Evolutionary conservation across 2,113 vertebrate species (phyloP), one percentile per base, ranked within the genome.

Genomic region (Sapajus apella): DNA sequence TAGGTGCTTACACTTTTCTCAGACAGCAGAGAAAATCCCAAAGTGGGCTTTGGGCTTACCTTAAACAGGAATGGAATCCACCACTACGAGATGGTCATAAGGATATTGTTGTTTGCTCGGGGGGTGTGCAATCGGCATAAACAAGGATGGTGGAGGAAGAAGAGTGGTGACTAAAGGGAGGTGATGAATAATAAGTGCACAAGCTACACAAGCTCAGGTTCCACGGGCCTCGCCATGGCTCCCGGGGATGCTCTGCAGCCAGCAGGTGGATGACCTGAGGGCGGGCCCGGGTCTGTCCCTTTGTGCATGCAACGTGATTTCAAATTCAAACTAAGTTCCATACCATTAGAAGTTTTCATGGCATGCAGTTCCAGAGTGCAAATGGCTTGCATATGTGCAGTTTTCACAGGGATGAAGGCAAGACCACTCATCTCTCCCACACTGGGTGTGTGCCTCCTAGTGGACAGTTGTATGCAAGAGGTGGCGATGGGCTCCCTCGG

Each of bases 281-380:
- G 58, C 11, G 18, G 77, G 45, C 80, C 80, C 30, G 23, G 82
- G 58, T 61, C 81, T 52, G 25, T 40, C 89, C 75, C 86, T 81
- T 47, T 1, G 85, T 30, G 35, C 87, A 81, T 50, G 95, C 89
- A 91, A 58, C 0, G 3, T 21, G 89, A 68, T 55, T 56, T 85
- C 79, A 7, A 76, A 73, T 68, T 61, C 84, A 89, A 87, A 87
- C 80, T 12, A 73, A 68, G 55, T 77, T 58, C 75, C 76, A 79
- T 90, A 96, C 64, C 14, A 43, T 25, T 16, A 20, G 92, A 84
- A 76, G 80, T n/a, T 64, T 18, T 93, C 86, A 93, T 8, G 23
- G 93, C 95, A 97, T 89, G 95, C 89, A 27, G 58, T 88, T 37
- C 50, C 17, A 20, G 45, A 73, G 77, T 89, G 91, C 91, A 68